Conservation (phyloP, 2,888 invertebrate genomes). For the Drosophila nr. perissopoda region DNA sequence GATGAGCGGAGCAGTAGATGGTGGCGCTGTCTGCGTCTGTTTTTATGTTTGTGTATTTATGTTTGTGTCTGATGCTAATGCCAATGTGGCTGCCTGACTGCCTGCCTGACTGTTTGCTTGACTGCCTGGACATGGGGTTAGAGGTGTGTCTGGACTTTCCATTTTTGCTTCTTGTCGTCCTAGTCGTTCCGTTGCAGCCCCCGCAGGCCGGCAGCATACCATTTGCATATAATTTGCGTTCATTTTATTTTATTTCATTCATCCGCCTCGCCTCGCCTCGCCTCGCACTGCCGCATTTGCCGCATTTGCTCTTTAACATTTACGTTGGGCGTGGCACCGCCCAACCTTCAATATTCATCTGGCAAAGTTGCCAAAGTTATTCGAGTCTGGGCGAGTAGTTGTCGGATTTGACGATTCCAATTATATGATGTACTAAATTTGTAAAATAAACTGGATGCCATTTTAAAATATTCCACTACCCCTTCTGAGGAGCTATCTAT, state of each 20-base stretch:
- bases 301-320: conserved; percentile 16
- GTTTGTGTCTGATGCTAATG: conserved; percentile 65
- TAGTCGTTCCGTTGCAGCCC: conserved; percentile 18
- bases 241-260: conserved; percentile 61
- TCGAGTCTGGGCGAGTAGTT: conserved; percentile 33
- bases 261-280: conserved; percentile 2
- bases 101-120: conserved; percentile 3
- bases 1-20: conserved; percentile 14
- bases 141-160: conserved; percentile 78
- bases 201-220: conserved; percentile 73
- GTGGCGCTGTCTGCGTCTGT: conserved; percentile 55
- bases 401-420: conserved; percentile 37
- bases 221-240: conserved; percentile 84
- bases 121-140: conserved; percentile 40
- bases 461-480: neutral
- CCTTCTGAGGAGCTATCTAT: neutral
- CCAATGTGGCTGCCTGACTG: conserved; percentile 44
- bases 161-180: conserved; percentile 69
- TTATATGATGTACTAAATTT: conserved; percentile 12
- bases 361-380: conserved; percentile 18
- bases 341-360: conserved; percentile 38
- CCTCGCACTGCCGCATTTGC: neutral
- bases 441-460: neutral
- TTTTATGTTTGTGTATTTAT: conserved; percentile 59
- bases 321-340: conserved; percentile 52